Conservation (phyloP, 2,113 vertebrate species). For the Rhinogobius similis region DNA sequence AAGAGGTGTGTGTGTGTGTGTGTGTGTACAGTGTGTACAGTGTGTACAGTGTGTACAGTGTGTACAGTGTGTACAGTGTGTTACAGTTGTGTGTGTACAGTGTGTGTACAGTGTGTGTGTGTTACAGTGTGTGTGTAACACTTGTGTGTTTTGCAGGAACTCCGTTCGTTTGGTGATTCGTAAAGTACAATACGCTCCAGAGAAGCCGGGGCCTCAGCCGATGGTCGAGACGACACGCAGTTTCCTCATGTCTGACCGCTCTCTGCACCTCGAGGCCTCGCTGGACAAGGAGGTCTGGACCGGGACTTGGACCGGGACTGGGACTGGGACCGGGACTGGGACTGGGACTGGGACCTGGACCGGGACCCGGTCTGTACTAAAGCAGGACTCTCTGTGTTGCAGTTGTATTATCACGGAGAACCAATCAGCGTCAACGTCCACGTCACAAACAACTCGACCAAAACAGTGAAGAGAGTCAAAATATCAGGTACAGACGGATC, state of each 20-base stretch:
- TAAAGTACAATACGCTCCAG: slow-evolving; percentile 91
- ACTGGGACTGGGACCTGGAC: too few species aligned
- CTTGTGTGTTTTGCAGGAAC: slow-evolving; percentile 74
- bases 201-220: slow-evolving; percentile 88
- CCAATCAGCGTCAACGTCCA: slow-evolving; percentile 90
- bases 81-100: too few species aligned
- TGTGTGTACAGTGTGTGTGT: not conserved
- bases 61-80: too few species aligned
- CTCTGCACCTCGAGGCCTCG: slow-evolving; percentile 88
- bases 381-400: not conserved
- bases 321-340: too few species aligned
- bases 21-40: too few species aligned
- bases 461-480: slow-evolving; percentile 89
- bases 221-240: slow-evolving; percentile 89
- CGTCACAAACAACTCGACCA: slow-evolving; percentile 92
- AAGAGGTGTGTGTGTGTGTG: slow-evolving; percentile 80
- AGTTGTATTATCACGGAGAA: slow-evolving; percentile 89
- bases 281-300: slow-evolving; percentile 84
- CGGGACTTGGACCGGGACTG: too few species aligned
- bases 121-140: not conserved
- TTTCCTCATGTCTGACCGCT: slow-evolving; percentile 91
- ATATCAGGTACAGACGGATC: slow-evolving; percentile 79
- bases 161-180: slow-evolving; percentile 89
- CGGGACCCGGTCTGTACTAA: too few species aligned
- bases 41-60: too few species aligned